phyloP scores from a whole-genome alignment of 2,888 invertebrate species.

The Vannuccia rotundouncinata region DNA sequence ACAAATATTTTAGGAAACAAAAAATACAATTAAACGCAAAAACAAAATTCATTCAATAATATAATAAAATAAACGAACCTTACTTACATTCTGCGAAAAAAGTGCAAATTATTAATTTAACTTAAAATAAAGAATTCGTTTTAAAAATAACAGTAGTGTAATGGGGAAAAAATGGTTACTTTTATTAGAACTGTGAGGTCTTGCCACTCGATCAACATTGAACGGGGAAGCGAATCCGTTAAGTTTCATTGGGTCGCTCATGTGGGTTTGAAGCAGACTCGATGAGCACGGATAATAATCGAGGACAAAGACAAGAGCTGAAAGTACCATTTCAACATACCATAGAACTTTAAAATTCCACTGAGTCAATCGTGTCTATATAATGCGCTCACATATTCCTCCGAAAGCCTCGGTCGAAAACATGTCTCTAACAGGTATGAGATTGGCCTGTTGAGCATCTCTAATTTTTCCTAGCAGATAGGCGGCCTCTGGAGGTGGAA shows the following conservation, averaged over 20 bases:
- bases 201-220: constrained; percentile 45
- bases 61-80: too few species aligned
- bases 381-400: constrained; percentile 54
- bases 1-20: too few species aligned
- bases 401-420: constrained; percentile 92
- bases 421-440: constrained; percentile 81
- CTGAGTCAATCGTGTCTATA: constrained; percentile 61
- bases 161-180: too few species aligned
- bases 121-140: too few species aligned
- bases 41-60: too few species aligned
- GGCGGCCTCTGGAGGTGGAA: constrained; percentile 16
- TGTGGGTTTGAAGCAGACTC: constrained; percentile 77
- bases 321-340: too few species aligned
- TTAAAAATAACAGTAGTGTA: too few species aligned
- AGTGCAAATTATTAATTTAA: too few species aligned
- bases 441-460: constrained; percentile 69
- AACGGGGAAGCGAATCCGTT: constrained; percentile 50
- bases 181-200: constrained; percentile 42
- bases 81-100: too few species aligned
- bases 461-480: constrained; percentile 33
- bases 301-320: constrained; percentile 89
- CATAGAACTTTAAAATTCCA: not conserved
- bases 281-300: constrained; percentile 86
- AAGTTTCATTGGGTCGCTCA: constrained; percentile 56
- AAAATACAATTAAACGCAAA: too few species aligned